Evolutionary conservation across 2,797 vertebrate genomes (phyloP).

Genomic region (Neostethus bicornis): DNA sequence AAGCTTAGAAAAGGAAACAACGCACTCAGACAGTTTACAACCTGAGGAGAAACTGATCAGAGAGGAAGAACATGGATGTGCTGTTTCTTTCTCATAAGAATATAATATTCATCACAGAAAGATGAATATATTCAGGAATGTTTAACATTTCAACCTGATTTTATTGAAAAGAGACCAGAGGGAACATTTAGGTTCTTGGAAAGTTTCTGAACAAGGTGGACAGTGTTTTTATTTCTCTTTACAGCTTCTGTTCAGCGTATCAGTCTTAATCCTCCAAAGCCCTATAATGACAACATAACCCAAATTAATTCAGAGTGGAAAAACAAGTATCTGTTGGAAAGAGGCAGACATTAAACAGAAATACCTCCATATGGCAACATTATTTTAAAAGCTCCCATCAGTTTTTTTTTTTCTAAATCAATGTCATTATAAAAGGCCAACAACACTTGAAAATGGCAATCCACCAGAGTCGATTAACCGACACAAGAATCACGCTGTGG

Average conservation of each 20-base stretch:
- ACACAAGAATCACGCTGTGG: slow-evolving; percentile 52
- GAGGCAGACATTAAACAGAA: slow-evolving; percentile 8
- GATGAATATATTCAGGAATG: neutral
- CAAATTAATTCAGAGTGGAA: slow-evolving; percentile 6
- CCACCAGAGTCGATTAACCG: slow-evolving; percentile 62
- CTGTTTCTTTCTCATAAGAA: neutral
- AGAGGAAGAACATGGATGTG: neutral
- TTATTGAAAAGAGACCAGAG: neutral
- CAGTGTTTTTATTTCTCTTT: neutral
- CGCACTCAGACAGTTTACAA: neutral
- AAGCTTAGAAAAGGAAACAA: neutral
- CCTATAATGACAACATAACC: slow-evolving; percentile 7
- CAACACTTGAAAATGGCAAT: slow-evolving; percentile 51
- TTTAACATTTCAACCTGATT: neutral
- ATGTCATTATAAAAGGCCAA: slow-evolving; percentile 38
- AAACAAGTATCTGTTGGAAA: neutral
- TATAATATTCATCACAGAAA: neutral
- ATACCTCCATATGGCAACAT: slow-evolving; percentile 2
- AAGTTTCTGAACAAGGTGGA: slow-evolving; percentile 3
- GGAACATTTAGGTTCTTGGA: neutral
- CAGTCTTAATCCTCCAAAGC: slow-evolving; percentile 3
- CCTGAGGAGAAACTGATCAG: neutral
- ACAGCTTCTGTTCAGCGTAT: slow-evolving; percentile 4
- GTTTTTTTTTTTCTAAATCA: slow-evolving; percentile 18
- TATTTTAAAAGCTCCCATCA: slow-evolving; percentile 15